Conservation (phyloP, 2,888 invertebrate genomes). For the Magallana nippona region DNA sequence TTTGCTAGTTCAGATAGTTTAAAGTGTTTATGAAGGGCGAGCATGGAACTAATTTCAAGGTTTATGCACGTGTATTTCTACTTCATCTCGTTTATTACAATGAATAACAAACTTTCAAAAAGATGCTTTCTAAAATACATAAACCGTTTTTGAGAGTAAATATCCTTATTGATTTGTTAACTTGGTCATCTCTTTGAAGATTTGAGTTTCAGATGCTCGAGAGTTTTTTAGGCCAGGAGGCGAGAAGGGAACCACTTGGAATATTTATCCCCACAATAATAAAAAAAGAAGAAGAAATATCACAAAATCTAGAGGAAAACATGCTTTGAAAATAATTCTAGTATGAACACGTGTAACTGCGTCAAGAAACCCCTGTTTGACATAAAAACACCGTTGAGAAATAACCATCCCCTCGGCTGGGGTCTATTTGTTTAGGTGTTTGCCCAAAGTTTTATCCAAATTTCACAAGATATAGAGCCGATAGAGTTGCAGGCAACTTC, state of each 20-base stretch:
- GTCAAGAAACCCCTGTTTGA: constrained; percentile 30
- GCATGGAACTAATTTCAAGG: constrained; percentile 17
- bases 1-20: background rate
- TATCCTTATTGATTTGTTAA: constrained; percentile 6
- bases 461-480: constrained; percentile 31
- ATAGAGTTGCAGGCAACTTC: constrained; percentile 16
- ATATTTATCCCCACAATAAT: constrained; percentile 31
- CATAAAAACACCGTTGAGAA: constrained; percentile 27
- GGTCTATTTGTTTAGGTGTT: constrained; percentile 22
- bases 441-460: constrained; percentile 32
- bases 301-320: constrained; percentile 17
- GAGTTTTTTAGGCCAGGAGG: background rate
- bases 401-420: constrained; percentile 3
- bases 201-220: background rate
- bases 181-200: constrained; percentile 31
- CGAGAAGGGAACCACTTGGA: constrained; percentile 20
- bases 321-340: constrained; percentile 29
- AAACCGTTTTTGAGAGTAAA: constrained; percentile 7
- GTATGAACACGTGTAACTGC: constrained; percentile 29
- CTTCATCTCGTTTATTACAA: constrained; percentile 24
- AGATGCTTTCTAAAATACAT: constrained; percentile 35
- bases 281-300: background rate
- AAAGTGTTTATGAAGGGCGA: background rate
- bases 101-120: constrained; percentile 24
- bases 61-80: background rate